phyloP scores from a whole-genome alignment of 1,140 invertebrate species.

The Whitmania pigra region DNA sequence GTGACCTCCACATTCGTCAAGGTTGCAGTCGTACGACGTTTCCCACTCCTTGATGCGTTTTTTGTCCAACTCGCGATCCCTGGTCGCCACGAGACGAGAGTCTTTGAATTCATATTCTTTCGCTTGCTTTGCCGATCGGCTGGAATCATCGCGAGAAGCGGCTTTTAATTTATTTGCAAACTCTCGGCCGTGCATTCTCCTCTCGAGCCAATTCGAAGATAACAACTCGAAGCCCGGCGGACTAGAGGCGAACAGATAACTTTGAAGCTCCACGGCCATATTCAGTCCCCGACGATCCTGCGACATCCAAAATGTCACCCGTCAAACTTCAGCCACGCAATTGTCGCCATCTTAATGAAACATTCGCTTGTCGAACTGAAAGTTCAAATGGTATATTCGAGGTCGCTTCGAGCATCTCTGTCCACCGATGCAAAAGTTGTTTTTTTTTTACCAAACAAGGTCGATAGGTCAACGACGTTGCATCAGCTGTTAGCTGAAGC shows the following conservation, averaged over 20 bases:
- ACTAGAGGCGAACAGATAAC: conserved; percentile 6
- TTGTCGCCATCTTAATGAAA: too few species aligned
- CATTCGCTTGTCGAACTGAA: too few species aligned
- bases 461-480: too few species aligned
- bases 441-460: too few species aligned
- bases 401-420: too few species aligned
- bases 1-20: neutral
- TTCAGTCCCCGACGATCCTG: too few species aligned
- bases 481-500: too few species aligned
- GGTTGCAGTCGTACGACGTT: neutral
- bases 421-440: too few species aligned
- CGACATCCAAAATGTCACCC: too few species aligned
- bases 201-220: neutral
- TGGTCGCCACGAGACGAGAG: neutral
- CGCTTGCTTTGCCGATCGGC: neutral
- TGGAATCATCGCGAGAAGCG: neutral
- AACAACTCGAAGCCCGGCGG: conserved; percentile 10
- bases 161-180: neutral
- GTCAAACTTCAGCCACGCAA: too few species aligned
- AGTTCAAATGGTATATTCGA: too few species aligned
- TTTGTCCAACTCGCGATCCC: neutral
- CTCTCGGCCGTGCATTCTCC: neutral
- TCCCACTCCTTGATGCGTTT: neutral
- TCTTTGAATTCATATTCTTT: conserved; percentile 10
- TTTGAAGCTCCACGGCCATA: neutral